Evolutionary conservation across 2,888 invertebrate species (phyloP).

Genomic region (Alsophila aescularia): DNA sequence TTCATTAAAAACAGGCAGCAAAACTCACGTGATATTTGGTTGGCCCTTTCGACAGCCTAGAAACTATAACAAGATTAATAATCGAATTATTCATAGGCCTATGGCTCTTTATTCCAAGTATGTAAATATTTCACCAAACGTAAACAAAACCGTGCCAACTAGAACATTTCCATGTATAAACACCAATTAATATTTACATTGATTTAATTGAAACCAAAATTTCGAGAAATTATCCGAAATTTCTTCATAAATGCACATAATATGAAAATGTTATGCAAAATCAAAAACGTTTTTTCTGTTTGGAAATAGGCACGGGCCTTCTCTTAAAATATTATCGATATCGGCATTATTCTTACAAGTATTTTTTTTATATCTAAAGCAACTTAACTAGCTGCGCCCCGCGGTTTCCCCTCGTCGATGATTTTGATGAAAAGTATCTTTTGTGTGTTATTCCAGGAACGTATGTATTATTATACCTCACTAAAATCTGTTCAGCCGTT

Average conservation of each 20-base stretch:
- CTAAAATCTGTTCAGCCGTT: too few species aligned
- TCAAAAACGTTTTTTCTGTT: constrained; percentile 27
- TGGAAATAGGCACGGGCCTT: constrained; percentile 22
- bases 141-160: constrained; percentile 1
- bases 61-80: constrained; percentile 1
- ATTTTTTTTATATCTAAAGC: too few species aligned
- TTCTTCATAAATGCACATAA: constrained; percentile 32
- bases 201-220: constrained; percentile 27
- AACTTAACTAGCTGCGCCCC: too few species aligned
- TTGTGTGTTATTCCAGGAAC: too few species aligned
- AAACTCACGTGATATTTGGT: not conserved
- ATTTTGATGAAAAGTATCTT: too few species aligned
- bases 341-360: too few species aligned
- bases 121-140: constrained; percentile 2
- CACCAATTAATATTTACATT: constrained; percentile 28
- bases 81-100: constrained; percentile 17
- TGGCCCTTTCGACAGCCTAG: not conserved
- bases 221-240: constrained; percentile 35
- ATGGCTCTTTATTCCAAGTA: constrained; percentile 4
- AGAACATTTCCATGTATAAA: constrained; percentile 12
- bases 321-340: constrained; percentile 11
- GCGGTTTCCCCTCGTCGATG: constrained; percentile 1
- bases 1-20: not conserved
- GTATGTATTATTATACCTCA: too few species aligned
- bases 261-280: constrained; percentile 33